phyloP scores from a whole-genome alignment of 2,113 vertebrate genomes.

The Myocastor coypus region DNA sequence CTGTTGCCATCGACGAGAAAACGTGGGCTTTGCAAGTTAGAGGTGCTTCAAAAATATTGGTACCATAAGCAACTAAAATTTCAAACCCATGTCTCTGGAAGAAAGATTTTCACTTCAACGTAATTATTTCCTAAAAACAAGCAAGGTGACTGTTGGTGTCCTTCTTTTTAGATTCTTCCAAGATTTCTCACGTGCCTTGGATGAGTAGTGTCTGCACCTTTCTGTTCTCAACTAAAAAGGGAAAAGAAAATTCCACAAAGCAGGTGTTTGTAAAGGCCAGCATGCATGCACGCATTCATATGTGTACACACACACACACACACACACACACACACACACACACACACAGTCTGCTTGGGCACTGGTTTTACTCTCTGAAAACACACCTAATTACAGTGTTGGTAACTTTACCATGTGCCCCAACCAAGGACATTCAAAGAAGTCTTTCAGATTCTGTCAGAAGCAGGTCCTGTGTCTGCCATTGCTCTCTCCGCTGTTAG shows the following conservation, averaged over 20 bases:
- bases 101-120: background rate
- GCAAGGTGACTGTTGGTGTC: background rate
- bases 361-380: constrained; percentile 46
- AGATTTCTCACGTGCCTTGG: background rate
- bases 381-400: constrained; percentile 71
- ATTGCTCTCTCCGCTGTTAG: constrained; percentile 59
- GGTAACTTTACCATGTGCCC: constrained; percentile 69
- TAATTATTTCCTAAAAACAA: constrained; percentile 33
- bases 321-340: background rate
- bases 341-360: background rate
- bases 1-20: background rate
- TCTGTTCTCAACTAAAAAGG: constrained; percentile 71
- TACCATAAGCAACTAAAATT: background rate
- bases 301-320: background rate
- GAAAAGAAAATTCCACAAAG: constrained; percentile 62
- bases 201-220: background rate
- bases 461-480: constrained; percentile 67
- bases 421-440: constrained; percentile 77
- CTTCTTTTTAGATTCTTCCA: constrained; percentile 12
- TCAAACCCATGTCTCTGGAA: background rate
- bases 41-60: constrained; percentile 21
- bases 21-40: background rate
- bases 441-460: constrained; percentile 51
- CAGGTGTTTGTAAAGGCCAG: constrained; percentile 65
- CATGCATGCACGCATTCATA: background rate